phyloP scores from a whole-genome alignment of 2,113 vertebrate genomes.

The Notarius lentiginosus region DNA sequence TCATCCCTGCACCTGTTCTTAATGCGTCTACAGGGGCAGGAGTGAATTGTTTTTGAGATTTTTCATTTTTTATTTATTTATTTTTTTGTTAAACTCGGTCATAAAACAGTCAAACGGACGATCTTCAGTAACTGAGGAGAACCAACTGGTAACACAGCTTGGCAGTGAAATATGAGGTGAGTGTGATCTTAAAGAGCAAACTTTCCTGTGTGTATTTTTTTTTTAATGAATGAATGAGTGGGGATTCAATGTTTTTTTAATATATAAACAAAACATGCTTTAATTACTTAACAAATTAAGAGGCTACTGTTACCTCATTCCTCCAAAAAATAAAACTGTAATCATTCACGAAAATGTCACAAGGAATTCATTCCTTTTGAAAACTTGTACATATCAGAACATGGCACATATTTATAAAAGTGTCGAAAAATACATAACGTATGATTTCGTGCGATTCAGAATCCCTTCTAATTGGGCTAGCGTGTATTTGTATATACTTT shows the following conservation, averaged over 20 bases:
- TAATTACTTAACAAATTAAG: not conserved
- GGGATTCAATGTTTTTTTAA: not conserved
- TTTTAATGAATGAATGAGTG: too few relatives aligned
- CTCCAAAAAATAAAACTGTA: not conserved
- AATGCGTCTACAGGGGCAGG: not conserved
- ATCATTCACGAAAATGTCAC: not conserved
- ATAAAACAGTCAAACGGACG: not conserved
- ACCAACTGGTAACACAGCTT: not conserved
- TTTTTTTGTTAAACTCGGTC: not conserved
- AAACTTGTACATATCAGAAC: not conserved
- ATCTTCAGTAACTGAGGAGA: not conserved
- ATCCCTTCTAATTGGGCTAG: not conserved
- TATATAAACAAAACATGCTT: not conserved
- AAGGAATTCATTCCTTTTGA: not conserved
- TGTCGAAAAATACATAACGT: not conserved
- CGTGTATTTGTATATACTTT: not conserved
- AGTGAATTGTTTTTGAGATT: not conserved
- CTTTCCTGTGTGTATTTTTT: too few relatives aligned
- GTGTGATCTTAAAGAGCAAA: not conserved
- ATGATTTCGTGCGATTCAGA: not conserved
- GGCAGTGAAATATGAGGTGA: constrained; percentile 42
- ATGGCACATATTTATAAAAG: not conserved
- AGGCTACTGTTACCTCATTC: not conserved
- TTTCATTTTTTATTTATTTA: not conserved
- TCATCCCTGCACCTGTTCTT: not conserved